A percentile compares a stretch with the other conserved stretches of the same genome.
phyloP scores from a whole-genome alignment of 2,797 vertebrate species.

The Diglossa cyanea region DNA sequence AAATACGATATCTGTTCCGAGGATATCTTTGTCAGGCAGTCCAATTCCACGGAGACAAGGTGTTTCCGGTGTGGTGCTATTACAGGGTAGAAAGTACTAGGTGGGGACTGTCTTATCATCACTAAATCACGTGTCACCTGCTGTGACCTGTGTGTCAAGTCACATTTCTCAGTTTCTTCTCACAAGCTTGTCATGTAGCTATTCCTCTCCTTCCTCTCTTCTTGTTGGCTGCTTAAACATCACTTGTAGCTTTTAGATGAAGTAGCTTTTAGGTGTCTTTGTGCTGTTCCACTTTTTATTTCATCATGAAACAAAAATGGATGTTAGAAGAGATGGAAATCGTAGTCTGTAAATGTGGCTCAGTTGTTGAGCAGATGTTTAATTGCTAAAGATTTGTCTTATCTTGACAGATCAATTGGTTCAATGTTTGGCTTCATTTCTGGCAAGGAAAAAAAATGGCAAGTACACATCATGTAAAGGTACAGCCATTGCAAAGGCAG shows the following conservation, averaged over 20 bases:
- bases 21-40: not conserved
- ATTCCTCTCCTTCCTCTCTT: not conserved
- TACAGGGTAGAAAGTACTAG: not conserved
- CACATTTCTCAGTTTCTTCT: not conserved
- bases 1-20: constrained; percentile 11
- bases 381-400: not conserved
- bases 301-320: not conserved
- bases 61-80: not conserved
- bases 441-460: not conserved
- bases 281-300: not conserved
- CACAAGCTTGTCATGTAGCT: not conserved
- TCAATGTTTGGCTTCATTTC: not conserved
- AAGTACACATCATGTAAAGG: not conserved
- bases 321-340: not conserved
- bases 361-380: not conserved
- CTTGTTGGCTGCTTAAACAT: not conserved
- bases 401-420: not conserved
- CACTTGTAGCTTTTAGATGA: not conserved
- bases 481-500: not conserved
- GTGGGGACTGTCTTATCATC: not conserved
- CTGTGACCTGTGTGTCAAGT: not conserved
- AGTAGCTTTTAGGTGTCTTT: not conserved
- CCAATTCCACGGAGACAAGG: not conserved
- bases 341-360: not conserved
- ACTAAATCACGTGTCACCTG: not conserved